Percentiles rank a stretch among this genome's conserved stretches.
Conservation (phyloP, 2,113 vertebrate species). For the Phoenicopterus ruber region DNA sequence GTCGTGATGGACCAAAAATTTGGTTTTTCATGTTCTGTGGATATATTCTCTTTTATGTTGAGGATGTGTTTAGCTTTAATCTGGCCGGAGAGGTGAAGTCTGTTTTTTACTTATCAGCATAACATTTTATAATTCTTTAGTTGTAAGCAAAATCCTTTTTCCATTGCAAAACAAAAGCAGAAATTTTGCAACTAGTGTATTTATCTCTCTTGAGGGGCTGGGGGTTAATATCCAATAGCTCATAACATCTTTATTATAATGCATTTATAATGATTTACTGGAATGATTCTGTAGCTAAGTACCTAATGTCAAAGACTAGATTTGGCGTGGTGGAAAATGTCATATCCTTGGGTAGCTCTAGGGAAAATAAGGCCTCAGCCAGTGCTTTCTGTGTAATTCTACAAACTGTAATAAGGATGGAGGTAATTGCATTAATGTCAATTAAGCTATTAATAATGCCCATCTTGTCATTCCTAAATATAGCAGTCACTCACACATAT, state of each 20-base stretch:
- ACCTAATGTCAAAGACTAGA: slow-evolving; percentile 76
- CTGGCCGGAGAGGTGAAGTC: slow-evolving; percentile 35
- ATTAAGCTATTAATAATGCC: slow-evolving; percentile 83
- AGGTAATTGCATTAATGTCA: slow-evolving; percentile 81
- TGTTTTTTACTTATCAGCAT: slow-evolving; percentile 58
- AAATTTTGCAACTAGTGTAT: slow-evolving; percentile 61
- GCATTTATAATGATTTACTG: slow-evolving; percentile 85
- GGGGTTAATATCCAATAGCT: slow-evolving; percentile 79
- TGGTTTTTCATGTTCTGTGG: neutral
- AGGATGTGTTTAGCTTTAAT: slow-evolving; percentile 53
- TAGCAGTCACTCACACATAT: slow-evolving; percentile 64
- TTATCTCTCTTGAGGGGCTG: slow-evolving; percentile 75
- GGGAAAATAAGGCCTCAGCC: slow-evolving; percentile 72
- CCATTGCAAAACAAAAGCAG: slow-evolving; percentile 64
- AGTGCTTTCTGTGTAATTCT: slow-evolving; percentile 75
- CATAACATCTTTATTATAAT: slow-evolving; percentile 83
- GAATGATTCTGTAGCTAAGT: slow-evolving; percentile 77
- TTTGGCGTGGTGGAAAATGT: slow-evolving; percentile 76
- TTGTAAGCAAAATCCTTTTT: slow-evolving; percentile 53
- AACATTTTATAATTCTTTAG: slow-evolving; percentile 66
- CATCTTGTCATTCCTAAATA: slow-evolving; percentile 76
- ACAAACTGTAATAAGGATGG: slow-evolving; percentile 76
- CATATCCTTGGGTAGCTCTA: slow-evolving; percentile 75
- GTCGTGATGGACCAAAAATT: neutral
- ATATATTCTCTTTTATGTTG: slow-evolving; percentile 11